phyloP scores from a whole-genome alignment of 2,113 vertebrate species.

The Piprites chloris region DNA sequence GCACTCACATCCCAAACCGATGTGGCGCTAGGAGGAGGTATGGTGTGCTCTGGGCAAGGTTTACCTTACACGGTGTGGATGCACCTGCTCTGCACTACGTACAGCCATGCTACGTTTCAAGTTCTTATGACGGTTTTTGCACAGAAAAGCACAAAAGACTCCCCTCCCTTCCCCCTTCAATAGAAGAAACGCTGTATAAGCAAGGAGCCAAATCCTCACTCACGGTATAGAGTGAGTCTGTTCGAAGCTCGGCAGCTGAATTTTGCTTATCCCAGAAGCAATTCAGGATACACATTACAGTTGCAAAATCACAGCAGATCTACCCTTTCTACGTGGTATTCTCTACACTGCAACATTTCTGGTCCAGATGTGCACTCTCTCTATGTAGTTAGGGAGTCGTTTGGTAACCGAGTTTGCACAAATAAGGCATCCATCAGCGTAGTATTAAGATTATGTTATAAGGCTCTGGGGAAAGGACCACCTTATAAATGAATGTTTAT shows the following conservation, averaged over 20 bases:
- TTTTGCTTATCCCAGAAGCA: neutral
- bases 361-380: neutral
- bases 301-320: neutral
- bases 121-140: neutral
- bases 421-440: neutral
- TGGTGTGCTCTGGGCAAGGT: neutral
- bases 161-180: neutral
- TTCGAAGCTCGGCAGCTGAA: neutral
- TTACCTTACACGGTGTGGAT: neutral
- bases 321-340: neutral
- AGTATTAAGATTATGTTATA: neutral
- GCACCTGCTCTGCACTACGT: neutral
- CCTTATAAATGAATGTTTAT: neutral
- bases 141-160: neutral
- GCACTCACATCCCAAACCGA: neutral
- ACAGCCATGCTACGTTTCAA: neutral
- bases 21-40: neutral
- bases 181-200: neutral
- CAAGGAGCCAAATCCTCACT: neutral
- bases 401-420: neutral
- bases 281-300: neutral
- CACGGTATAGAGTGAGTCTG: accelerated
- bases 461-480: neutral
- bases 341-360: neutral
- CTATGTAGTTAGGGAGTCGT: neutral